Conservation (phyloP, 2,888 invertebrate genomes). For the Rhaphigaster nebulosa region DNA sequence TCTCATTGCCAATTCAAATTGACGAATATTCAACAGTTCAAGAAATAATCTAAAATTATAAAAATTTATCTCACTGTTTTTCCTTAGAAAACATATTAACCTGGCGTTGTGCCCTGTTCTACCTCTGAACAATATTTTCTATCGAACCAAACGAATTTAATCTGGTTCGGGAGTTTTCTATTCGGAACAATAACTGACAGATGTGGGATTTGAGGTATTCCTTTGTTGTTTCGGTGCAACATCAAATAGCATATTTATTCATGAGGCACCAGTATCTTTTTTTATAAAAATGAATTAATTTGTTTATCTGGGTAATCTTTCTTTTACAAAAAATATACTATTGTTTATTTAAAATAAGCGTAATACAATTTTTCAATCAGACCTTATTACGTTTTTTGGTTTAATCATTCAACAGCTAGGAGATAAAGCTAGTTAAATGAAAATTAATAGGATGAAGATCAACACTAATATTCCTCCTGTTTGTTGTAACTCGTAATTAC, state of each 20-base stretch:
- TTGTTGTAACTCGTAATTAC: too few species aligned
- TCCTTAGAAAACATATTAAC: background rate
- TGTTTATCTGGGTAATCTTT: background rate
- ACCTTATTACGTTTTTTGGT: too few species aligned
- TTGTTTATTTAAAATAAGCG: too few species aligned
- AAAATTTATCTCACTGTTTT: background rate
- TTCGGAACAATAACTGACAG: constrained; percentile 23
- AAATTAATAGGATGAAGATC: too few species aligned
- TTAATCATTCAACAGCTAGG: too few species aligned
- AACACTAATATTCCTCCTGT: too few species aligned
- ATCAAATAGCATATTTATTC: background rate
- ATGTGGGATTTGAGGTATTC: background rate
- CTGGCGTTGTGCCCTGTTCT: background rate
- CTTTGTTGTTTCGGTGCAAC: background rate
- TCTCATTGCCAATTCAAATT: too few species aligned
- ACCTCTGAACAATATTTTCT: background rate
- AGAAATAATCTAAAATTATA: background rate
- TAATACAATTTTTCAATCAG: too few species aligned
- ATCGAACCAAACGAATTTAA: constrained; percentile 5
- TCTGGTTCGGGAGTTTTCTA: background rate
- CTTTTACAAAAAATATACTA: background rate
- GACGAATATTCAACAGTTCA: too few species aligned
- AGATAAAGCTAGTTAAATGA: too few species aligned
- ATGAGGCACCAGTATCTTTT: background rate
- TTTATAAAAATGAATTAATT: background rate